Conservation (phyloP, 2,888 invertebrate species). For the Machimus atricapillus region DNA sequence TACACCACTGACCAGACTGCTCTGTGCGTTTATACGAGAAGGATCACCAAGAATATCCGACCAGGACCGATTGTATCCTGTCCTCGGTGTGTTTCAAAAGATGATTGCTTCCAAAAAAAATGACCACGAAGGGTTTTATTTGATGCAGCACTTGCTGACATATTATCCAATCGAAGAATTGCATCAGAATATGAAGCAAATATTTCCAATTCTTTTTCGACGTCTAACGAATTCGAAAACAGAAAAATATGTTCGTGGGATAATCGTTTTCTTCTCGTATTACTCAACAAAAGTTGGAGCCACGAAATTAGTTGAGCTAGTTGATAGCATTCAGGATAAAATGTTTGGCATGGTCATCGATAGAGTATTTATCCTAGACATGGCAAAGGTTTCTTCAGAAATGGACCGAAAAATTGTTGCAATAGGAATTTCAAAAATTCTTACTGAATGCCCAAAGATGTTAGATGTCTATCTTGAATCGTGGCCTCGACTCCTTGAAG, state of each 20-base stretch:
- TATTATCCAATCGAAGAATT: slow-evolving; percentile 78
- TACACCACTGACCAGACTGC: slow-evolving; percentile 88
- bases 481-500: slow-evolving; percentile 71
- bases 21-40: slow-evolving; percentile 84
- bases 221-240: slow-evolving; percentile 92
- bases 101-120: slow-evolving; percentile 93
- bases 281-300: slow-evolving; percentile 85
- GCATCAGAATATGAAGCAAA: slow-evolving; percentile 80
- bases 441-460: slow-evolving; percentile 78
- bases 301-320: slow-evolving; percentile 73
- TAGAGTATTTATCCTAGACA: slow-evolving; percentile 83
- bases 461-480: slow-evolving; percentile 71
- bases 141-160: slow-evolving; percentile 85
- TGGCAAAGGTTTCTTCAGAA: slow-evolving; percentile 83
- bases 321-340: slow-evolving; percentile 86
- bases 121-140: slow-evolving; percentile 94
- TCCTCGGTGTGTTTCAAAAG: slow-evolving; percentile 96
- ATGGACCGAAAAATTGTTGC: slow-evolving; percentile 90
- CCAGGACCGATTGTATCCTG: slow-evolving; percentile 76
- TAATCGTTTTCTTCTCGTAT: slow-evolving; percentile 90
- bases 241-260: slow-evolving; percentile 88
- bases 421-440: slow-evolving; percentile 84
- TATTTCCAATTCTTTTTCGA: slow-evolving; percentile 92
- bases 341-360: slow-evolving; percentile 97
- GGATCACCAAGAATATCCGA: slow-evolving; percentile 73